Evolutionary conservation across 2,888 invertebrate species (phyloP).

Genomic region (Cataglyphis cursor): DNA sequence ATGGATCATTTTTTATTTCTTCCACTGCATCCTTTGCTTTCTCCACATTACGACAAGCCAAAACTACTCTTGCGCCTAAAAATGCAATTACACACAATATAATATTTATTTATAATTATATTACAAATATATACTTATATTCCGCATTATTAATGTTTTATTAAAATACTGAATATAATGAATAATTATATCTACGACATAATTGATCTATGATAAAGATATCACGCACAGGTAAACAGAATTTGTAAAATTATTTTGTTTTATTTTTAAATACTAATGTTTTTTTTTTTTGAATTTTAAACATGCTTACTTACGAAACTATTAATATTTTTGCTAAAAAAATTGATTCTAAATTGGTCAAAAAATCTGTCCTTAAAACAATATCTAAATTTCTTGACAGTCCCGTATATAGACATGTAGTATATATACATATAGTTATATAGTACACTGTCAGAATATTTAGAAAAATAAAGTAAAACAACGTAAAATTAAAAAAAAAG

Average conservation of each 20-base stretch:
- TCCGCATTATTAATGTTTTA: background rate
- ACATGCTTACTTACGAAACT: background rate
- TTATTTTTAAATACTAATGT: no score
- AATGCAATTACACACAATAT: background rate
- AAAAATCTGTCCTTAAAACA: background rate
- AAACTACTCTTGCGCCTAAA: conserved; percentile 84
- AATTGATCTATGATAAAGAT: background rate
- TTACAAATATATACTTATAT: background rate
- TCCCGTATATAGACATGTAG: background rate
- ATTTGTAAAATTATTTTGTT: background rate
- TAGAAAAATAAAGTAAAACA: background rate
- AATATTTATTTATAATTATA: background rate
- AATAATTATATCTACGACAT: background rate
- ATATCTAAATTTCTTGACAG: background rate
- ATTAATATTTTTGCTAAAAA: background rate
- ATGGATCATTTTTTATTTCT: conserved; percentile 82
- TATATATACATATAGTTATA: background rate
- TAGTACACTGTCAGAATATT: background rate
- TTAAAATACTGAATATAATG: background rate
- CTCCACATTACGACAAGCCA: conserved; percentile 87
- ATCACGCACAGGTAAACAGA: background rate
- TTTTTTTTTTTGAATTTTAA: background rate
- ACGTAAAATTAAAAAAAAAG: background rate
- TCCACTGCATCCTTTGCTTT: conserved; percentile 86
- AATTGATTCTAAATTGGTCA: background rate